Evolutionary conservation across 2,888 invertebrate genomes (phyloP), one percentile per base, ranked within the genome.

Genomic region (Ectropis crepuscularia): DNA sequence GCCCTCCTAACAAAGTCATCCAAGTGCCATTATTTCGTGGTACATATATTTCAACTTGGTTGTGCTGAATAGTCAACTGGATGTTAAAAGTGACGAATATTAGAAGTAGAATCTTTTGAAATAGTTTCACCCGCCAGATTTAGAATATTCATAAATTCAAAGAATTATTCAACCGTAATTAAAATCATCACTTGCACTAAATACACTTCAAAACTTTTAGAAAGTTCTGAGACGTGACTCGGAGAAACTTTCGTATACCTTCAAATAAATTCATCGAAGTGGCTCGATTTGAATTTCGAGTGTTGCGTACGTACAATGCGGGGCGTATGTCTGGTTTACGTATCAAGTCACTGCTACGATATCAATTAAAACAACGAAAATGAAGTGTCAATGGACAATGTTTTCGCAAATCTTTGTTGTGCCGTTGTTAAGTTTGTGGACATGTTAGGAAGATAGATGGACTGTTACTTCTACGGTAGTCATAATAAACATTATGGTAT

Each of bases 351-450:
- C 53, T 41, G 6, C 54, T 57, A 57, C 59, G 38, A 42, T 59
- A 63, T 63, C 58, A 63, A 59, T 63, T 59, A 59, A 42, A 55
- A 59, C 58, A 63, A 63, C 63, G 59, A 63, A 59, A 59, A 46
- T 45, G 51, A 53, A 45, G 57, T 53, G 36, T 46, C 36, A 28
- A 50, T 46, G n/a, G 45, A 63, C 48, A 49, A 43, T 63, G 58
- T 63, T 63, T 46, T 54, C 41, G 53, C 42, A 43, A 48, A 51
- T 51, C 42, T 43, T 58, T 48, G 38, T 54, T 53, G 46, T 41
- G 48, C 39, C 49, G 55, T 47, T 68, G 63, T 65, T 63, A 63
- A 59, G 59, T 63, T 63, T 63, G 48, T 53, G 38, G 39, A 49
- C 8, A 49, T 48, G 58, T 10, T 60, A 67, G 58, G 57, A 61